A percentile compares a stretch with the other conserved stretches of the same genome.
phyloP scores from a whole-genome alignment of 2,797 vertebrate genomes.

The Dipus sagitta region DNA sequence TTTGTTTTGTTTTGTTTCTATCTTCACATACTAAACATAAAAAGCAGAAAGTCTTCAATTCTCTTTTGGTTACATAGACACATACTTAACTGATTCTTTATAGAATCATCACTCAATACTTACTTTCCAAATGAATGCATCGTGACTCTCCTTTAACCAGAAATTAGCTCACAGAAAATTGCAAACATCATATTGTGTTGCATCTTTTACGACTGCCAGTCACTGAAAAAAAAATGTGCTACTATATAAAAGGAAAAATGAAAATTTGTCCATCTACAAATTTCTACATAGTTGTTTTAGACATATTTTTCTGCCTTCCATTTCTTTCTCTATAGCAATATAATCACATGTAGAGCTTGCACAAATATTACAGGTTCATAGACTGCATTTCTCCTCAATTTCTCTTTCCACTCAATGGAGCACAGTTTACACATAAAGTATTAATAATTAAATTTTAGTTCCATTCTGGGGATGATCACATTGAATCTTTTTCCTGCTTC shows the following conservation, averaged over 20 bases:
- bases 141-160: conserved; percentile 66
- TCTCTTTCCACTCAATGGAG: neutral
- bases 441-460: conserved; percentile 64
- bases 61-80: conserved; percentile 22
- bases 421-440: conserved; percentile 34
- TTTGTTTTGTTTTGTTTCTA: neutral
- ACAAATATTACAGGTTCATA: neutral
- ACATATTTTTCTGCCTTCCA: neutral
- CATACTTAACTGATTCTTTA: conserved; percentile 60
- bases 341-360: neutral
- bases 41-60: conserved; percentile 59
- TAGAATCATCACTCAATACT: conserved; percentile 63
- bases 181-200: conserved; percentile 51
- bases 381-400: neutral
- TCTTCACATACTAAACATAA: conserved; percentile 52
- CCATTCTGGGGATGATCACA: neutral
- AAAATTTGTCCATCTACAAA: conserved; percentile 22
- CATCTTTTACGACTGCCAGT: conserved; percentile 57
- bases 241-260: conserved; percentile 25
- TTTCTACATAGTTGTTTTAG: conserved; percentile 59
- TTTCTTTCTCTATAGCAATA: neutral
- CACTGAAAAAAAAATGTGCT: too few relatives aligned
- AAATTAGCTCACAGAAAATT: conserved; percentile 66
- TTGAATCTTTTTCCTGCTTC: neutral
- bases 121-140: conserved; percentile 58